Base-by-base conservation (phyloP, 2,888 invertebrate genomes). In the Caenorhabditis uteleia region DNA sequence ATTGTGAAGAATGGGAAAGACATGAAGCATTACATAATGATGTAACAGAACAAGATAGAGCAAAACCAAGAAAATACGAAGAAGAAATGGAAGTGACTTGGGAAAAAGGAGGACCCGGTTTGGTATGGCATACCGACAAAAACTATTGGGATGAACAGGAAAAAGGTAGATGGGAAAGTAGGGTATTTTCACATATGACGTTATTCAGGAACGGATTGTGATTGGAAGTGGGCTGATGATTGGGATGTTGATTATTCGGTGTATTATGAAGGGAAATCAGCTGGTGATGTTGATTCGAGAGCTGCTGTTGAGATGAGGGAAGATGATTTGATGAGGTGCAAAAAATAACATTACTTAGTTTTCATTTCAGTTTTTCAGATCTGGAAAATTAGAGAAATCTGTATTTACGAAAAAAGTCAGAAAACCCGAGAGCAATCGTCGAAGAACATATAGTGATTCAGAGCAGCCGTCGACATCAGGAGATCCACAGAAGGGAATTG, bases 41-140 rank as follows among this genome's bases (percentile, higher is more conserved):
- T 59, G 84, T 84, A 1, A 78, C 84, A 6, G 84, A 84, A 62
- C 83, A 84, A 59, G 85, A 85, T 58, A 68, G 85, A 27, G 84
- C 68, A 16, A 74, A 75, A 47, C 60, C 67, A 34, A 62, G 47
- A 42, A 69, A 70, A 18, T 77, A 70, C 45, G 77, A 77, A 46
- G 73, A 74, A 34, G 73, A 74, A 45, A 64, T 73, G 68, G 77
- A 77, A 59, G 64, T 72, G 4, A 85, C 85, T 33, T 88, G 88
- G 88, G 88, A 88, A 75, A 88, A 88, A 78, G 88, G 88, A 60
- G 87, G 88, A 5, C 85, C 87, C 48, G 88, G 88, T 16, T 82
- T 88, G 0, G 87, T 87, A 7, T 88, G 86, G 80, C 86, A 88
- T 74, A 88, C 87, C 1, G 88, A 88, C 79, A 87, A 86, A 16